Base-by-base conservation (phyloP, 2,888 invertebrate genomes). In the Imbricaverruca yamaguchii region DNA sequence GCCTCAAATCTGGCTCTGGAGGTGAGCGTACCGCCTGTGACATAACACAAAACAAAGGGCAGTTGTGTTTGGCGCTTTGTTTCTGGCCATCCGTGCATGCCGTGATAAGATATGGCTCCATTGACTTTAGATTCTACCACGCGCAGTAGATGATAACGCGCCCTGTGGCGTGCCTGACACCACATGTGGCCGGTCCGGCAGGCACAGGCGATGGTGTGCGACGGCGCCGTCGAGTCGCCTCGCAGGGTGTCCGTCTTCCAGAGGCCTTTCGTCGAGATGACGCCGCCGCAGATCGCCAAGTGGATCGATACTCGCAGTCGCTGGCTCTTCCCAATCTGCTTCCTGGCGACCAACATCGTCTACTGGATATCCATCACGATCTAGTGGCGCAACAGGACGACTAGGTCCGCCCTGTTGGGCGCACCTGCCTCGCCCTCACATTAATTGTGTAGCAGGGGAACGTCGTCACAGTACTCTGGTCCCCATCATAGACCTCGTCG, bases 261-360 rank as follows among this genome's bases (percentile, higher is more conserved):
- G 65, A 25, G 63, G 81, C 88, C 88, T 56, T 92, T 93, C 91
- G 93, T 94, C 80, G 93, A 93, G 21, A 93, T 94, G 92, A 94
- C 94, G 2, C 94, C 95, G 0, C 94, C 94, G 85, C 93, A 95
- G 87, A 94, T 95, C 81, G 93, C 94, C 83, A 93, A 92, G 81
- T 95, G 94, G 94, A 94, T 95, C 84, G 95, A 95, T 88, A 92
- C 90, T 81, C 89, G 94, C 81, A 93, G 94, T 53, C 90, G 94
- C 81, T 88, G 93, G 74, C 89, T 92, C 1, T 95, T 95, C 87
- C 95, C 95, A 0, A 86, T 92, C 8, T 89, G 93, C 21, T 95
- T 95, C 86, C 85, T 94, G 23, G 90, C 93, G 82, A 94, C 94
- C 87, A 95, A 95, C 86, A 89, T 91, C 79, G 89, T 93, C 81